Conservation (phyloP, 2,888 invertebrate genomes). For the Acrobasis suavella region DNA sequence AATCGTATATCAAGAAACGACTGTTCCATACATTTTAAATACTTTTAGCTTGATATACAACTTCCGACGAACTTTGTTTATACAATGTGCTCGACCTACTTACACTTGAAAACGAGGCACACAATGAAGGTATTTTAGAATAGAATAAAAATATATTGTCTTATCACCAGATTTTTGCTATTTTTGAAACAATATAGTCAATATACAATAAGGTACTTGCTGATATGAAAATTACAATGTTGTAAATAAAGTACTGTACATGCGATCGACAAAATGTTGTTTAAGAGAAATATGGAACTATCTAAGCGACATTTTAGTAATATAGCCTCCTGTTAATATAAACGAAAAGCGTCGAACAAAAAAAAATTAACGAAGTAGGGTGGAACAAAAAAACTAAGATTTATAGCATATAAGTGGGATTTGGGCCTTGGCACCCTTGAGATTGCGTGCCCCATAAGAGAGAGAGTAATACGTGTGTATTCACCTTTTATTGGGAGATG, state of each 20-base stretch:
- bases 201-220: slow-evolving; percentile 53
- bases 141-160: slow-evolving; percentile 64
- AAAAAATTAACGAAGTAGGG: no score
- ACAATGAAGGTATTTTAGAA: slow-evolving; percentile 46
- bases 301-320: slow-evolving; percentile 4
- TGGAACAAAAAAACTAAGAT: no score
- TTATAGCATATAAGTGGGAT: no score
- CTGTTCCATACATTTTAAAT: no score
- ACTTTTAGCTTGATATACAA: no score
- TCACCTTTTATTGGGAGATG: no score
- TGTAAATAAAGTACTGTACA: slow-evolving; percentile 38
- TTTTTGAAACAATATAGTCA: slow-evolving; percentile 38
- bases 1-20: no score
- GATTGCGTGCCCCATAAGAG: no score
- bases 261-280: slow-evolving; percentile 41
- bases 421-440: no score
- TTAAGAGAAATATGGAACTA: slow-evolving; percentile 8
- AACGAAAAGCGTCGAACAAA: no score
- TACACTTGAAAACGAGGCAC: slow-evolving; percentile 56
- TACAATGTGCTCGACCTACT: slow-evolving; percentile 48
- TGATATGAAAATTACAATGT: slow-evolving; percentile 62
- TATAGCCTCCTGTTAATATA: no score
- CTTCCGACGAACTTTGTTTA: slow-evolving; percentile 26
- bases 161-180: slow-evolving; percentile 54
- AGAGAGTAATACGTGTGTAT: no score